Evolutionary conservation across 2,797 vertebrate genomes (phyloP).

Genomic region (Tamandua tetradactyla): DNA sequence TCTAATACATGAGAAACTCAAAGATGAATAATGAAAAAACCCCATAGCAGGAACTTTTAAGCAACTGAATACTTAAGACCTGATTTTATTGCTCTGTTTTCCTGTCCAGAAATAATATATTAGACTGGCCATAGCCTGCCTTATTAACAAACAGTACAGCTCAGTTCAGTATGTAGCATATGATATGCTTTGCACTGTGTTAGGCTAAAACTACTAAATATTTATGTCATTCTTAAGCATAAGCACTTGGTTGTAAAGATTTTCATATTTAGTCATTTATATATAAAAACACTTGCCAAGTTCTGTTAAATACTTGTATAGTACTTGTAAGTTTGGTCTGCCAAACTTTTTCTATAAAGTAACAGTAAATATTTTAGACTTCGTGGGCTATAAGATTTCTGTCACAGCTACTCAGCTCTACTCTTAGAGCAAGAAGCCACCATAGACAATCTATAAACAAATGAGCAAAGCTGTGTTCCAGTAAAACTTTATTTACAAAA

Average conservation of each 20-base stretch:
- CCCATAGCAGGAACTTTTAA: constrained; percentile 43
- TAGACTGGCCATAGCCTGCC: not conserved
- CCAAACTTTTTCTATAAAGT: constrained; percentile 43
- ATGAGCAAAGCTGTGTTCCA: not conserved
- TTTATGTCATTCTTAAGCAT: constrained; percentile 9
- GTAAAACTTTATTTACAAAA: constrained; percentile 55
- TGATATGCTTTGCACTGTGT: not conserved
- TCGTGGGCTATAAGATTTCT: constrained; percentile 42
- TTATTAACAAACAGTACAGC: constrained; percentile 39
- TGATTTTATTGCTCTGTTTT: constrained; percentile 61
- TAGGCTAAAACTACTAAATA: constrained; percentile 31
- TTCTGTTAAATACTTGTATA: too few relatives aligned
- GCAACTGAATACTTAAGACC: not conserved
- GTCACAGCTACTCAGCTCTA: constrained; percentile 39
- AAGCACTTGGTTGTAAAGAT: constrained; percentile 41
- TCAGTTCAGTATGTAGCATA: not conserved
- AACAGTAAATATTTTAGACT: constrained; percentile 57
- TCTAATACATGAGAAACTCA: constrained; percentile 43
- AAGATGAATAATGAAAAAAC: constrained; percentile 37
- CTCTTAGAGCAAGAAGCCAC: constrained; percentile 12
- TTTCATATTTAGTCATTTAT: constrained; percentile 54
- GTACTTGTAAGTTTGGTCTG: not conserved
- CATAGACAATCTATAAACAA: constrained; percentile 38
- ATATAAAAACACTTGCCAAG: constrained; percentile 49
- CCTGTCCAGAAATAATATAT: not conserved